Evolutionary conservation across 2,888 invertebrate genomes (phyloP).

Genomic region (Muscina levida): DNA sequence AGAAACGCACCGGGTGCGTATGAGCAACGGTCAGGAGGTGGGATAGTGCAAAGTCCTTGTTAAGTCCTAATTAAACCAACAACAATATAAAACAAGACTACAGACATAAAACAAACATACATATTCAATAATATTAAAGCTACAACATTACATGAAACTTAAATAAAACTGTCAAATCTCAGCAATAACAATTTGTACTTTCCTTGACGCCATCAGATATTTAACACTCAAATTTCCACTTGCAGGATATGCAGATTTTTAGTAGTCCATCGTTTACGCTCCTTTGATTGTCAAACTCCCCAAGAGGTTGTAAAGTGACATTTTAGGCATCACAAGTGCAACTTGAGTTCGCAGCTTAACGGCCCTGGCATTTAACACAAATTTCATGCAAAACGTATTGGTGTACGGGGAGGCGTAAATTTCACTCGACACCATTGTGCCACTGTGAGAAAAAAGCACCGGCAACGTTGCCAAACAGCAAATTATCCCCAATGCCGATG

Average conservation of each 20-base stretch:
- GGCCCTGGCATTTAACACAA: slow-evolving; percentile 66
- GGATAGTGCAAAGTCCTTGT: slow-evolving; percentile 62
- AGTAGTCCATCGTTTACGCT: slow-evolving; percentile 13
- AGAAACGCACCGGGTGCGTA: slow-evolving; percentile 36
- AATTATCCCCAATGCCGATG: slow-evolving; percentile 25
- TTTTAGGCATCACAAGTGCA: slow-evolving; percentile 77
- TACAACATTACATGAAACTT: too few species aligned
- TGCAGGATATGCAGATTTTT: slow-evolving; percentile 21
- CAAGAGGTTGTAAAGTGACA: slow-evolving; percentile 77
- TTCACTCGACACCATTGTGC: slow-evolving; percentile 60
- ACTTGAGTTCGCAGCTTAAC: slow-evolving; percentile 72
- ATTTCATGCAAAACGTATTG: slow-evolving; percentile 56
- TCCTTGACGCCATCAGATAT: slow-evolving; percentile 4
- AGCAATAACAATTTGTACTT: too few species aligned
- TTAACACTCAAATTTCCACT: slow-evolving; percentile 30
- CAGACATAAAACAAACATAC: background rate
- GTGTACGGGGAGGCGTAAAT: slow-evolving; percentile 68
- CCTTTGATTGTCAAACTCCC: slow-evolving; percentile 70
- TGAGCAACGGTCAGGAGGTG: slow-evolving; percentile 50
- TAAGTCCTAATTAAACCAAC: slow-evolving; percentile 65
- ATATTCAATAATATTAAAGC: slow-evolving; percentile 46
- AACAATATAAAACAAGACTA: slow-evolving; percentile 2
- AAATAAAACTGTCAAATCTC: too few species aligned
- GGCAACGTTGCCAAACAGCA: slow-evolving; percentile 1
- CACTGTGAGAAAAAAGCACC: slow-evolving; percentile 30